A percentile compares a stretch with the other conserved stretches of the same genome.
These are phyloP conservation scores for Mamestra brassicae DNA, from an alignment of 2,888 invertebrate genomes.

Conservation along the genomic window DNA sequence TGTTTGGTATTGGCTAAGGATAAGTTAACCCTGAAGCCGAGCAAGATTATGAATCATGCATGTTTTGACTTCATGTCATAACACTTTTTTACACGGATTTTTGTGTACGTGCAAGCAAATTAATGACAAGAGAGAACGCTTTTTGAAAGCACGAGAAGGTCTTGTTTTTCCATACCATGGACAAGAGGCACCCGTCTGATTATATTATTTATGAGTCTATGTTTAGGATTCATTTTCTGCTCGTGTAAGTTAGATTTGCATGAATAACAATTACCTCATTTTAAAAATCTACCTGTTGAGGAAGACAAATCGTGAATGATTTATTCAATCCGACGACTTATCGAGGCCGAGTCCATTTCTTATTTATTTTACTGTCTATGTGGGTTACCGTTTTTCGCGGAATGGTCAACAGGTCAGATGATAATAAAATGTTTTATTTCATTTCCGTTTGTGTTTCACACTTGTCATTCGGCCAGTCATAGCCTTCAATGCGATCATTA, in stretches of 20 bases:
- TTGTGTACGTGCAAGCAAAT: slow-evolving; percentile 33
- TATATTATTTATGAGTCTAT: slow-evolving; percentile 87
- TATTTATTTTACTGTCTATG: slow-evolving; percentile 80
- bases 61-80: slow-evolving; percentile 16
- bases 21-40: slow-evolving; percentile 14
- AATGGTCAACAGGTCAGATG: slow-evolving; percentile 73
- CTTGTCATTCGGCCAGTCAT: slow-evolving; percentile 79
- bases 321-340: slow-evolving; percentile 83
- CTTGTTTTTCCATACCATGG: slow-evolving; percentile 75
- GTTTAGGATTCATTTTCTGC: slow-evolving; percentile 88
- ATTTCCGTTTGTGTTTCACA: slow-evolving; percentile 73
- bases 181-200: slow-evolving; percentile 74
- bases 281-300: slow-evolving; percentile 87
- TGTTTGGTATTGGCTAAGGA: slow-evolving; percentile 31
- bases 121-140: slow-evolving; percentile 7
- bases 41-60: slow-evolving; percentile 32
- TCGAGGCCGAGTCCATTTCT: slow-evolving; percentile 80
- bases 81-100: slow-evolving; percentile 15
- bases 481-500: slow-evolving; percentile 87
- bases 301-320: slow-evolving; percentile 85
- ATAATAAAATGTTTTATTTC: slow-evolving; percentile 74
- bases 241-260: slow-evolving; percentile 88
- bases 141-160: slow-evolving; percentile 30
- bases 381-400: slow-evolving; percentile 81
- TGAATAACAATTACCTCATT: slow-evolving; percentile 88